Conservation (phyloP, 1,140 invertebrate species). For the Anthonomus grandis region DNA sequence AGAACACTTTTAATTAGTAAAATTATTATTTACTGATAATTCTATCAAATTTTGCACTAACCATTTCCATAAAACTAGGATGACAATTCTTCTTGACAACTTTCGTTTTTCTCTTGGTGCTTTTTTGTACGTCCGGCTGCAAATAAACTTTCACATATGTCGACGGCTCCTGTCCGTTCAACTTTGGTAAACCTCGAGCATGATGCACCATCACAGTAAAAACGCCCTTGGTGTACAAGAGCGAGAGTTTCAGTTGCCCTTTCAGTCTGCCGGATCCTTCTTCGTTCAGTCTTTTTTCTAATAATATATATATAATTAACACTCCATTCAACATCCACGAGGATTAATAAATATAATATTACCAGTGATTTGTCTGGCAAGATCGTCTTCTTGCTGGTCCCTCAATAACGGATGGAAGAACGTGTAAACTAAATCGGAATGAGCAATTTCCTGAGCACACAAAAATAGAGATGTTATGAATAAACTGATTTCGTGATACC, state of each 20-base stretch:
- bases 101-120: slow-evolving; percentile 93
- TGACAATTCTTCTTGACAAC: slow-evolving; percentile 88
- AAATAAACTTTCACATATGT: slow-evolving; percentile 95
- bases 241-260: slow-evolving; percentile 62
- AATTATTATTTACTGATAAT: too few species aligned
- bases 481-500: slow-evolving; percentile 79
- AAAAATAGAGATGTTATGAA: slow-evolving; percentile 85
- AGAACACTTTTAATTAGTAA: too few species aligned
- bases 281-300: slow-evolving; percentile 4
- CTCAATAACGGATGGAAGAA: slow-evolving; percentile 95
- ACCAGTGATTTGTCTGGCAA: slow-evolving; percentile 63
- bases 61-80: slow-evolving; percentile 98
- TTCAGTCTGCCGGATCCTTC: slow-evolving; percentile 41
- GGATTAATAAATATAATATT: too few species aligned
- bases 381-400: slow-evolving; percentile 77
- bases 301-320: too few species aligned
- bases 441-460: slow-evolving; percentile 88
- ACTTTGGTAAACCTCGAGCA: slow-evolving; percentile 75
- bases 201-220: slow-evolving; percentile 87
- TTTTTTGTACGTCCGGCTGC: slow-evolving; percentile 80
- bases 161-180: slow-evolving; percentile 76
- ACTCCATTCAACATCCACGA: too few species aligned
- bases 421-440: slow-evolving; percentile 95
- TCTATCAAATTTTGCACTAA: slow-evolving; percentile 54
- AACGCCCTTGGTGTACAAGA: slow-evolving; percentile 77